Evolutionary conservation across 2,113 vertebrate genomes (phyloP).

Genomic region (Oceanodroma tethys): DNA sequence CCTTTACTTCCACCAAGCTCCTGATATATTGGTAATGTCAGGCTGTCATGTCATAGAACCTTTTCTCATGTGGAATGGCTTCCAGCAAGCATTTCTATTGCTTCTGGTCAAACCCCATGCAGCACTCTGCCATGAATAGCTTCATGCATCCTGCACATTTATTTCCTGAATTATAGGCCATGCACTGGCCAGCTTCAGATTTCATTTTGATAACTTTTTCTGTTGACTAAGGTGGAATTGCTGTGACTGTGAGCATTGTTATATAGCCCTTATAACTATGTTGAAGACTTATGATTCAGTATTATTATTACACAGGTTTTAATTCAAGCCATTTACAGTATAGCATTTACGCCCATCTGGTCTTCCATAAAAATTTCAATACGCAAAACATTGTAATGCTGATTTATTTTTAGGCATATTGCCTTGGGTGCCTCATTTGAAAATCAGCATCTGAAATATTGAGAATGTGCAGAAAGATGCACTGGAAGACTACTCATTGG

Average conservation of each 20-base stretch:
- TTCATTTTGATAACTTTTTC: constrained; percentile 6
- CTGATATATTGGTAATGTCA: constrained; percentile 59
- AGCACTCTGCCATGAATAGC: constrained; percentile 24
- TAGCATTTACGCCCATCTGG: background rate
- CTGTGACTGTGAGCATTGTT: background rate
- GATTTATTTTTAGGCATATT: background rate
- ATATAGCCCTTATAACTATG: background rate
- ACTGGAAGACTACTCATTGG: background rate
- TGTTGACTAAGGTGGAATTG: background rate
- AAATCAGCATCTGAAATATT: background rate
- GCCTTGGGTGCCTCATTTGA: background rate
- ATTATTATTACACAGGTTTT: background rate
- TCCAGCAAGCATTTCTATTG: constrained; percentile 26
- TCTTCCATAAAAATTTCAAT: background rate
- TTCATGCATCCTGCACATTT: constrained; percentile 19
- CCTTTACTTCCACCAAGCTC: background rate
- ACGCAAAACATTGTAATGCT: background rate
- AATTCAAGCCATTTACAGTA: background rate
- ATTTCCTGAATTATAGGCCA: background rate
- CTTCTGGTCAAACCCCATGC: constrained; percentile 15
- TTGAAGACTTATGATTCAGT: background rate
- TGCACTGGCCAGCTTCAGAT: background rate
- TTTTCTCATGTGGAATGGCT: constrained; percentile 39
- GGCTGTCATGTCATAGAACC: constrained; percentile 39
- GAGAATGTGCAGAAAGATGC: background rate